These are phyloP conservation scores for Agelas oroides DNA, from an alignment of 37 sponge, comb jelly and placozoan species.

Conservation along the genomic window DNA sequence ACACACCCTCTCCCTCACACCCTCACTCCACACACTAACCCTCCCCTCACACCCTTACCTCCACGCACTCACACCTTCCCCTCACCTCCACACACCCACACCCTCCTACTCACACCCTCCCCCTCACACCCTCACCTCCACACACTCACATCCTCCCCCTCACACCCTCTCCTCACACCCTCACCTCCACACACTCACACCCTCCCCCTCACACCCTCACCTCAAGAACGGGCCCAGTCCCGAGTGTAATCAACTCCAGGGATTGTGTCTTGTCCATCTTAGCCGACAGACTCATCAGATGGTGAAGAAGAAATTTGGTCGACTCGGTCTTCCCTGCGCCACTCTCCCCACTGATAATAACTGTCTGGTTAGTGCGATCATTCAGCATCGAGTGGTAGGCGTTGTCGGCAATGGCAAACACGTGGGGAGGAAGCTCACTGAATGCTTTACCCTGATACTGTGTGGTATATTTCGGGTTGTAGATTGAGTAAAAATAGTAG, in stretches of 20 bases:
- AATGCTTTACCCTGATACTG: slow-evolving; percentile 72
- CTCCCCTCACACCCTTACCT: no score
- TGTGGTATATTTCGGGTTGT: slow-evolving; percentile 88
- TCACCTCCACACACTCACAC: no score
- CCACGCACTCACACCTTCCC: no score
- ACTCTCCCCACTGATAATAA: slow-evolving; percentile 95
- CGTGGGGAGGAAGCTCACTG: slow-evolving; percentile 87
- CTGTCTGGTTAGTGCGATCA: slow-evolving; percentile 77
- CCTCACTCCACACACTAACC: no score
- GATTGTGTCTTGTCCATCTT: slow-evolving; percentile 74
- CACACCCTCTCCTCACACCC: no score
- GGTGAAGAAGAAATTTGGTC: slow-evolving; percentile 90
- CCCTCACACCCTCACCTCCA: no score
- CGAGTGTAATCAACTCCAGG: slow-evolving; percentile 86
- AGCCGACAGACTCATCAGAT: slow-evolving; percentile 85
- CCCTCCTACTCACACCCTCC: no score
- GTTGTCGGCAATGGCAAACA: slow-evolving; percentile 90
- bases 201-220: no score
- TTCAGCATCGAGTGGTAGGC: slow-evolving; percentile 84
- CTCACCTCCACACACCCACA: no score
- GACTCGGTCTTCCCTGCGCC: slow-evolving; percentile 95
- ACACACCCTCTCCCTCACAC: no score
- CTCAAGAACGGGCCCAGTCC: slow-evolving; percentile 88
- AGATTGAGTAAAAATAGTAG: slow-evolving; percentile 86
- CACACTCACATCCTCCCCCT: no score